Evolutionary conservation across 2,797 vertebrate species (phyloP).

Genomic region (Hyperoplus immaculatus): DNA sequence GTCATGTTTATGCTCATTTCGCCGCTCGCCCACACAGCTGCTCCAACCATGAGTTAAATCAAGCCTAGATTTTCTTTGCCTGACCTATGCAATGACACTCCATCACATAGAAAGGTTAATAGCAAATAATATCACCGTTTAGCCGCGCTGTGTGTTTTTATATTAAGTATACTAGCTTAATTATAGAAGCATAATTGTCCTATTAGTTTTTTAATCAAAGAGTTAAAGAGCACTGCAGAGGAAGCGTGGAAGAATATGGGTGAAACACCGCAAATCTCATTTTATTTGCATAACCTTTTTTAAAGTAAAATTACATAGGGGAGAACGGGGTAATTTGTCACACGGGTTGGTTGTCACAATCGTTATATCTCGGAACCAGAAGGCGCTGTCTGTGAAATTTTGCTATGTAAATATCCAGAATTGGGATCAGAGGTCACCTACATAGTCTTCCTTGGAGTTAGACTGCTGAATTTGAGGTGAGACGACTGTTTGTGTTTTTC

Average conservation of each 20-base stretch:
- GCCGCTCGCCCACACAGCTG: slow-evolving; percentile 60
- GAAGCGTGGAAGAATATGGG: neutral
- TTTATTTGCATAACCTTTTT: slow-evolving; percentile 4
- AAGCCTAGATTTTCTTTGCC: slow-evolving; percentile 41
- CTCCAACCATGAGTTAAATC: slow-evolving; percentile 52
- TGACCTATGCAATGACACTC: slow-evolving; percentile 50
- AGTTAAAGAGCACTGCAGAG: slow-evolving; percentile 10
- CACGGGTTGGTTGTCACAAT: too few species aligned
- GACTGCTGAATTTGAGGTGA: too few species aligned
- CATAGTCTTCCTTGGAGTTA: too few species aligned
- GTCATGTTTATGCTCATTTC: slow-evolving; percentile 71
- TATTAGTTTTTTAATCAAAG: slow-evolving; percentile 1
- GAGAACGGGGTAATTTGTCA: too few species aligned
- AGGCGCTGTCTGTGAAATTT: too few species aligned
- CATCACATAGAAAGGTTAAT: slow-evolving; percentile 46
- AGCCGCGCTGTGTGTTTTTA: slow-evolving; percentile 19
- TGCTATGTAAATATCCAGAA: too few species aligned
- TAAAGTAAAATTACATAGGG: slow-evolving; percentile 11
- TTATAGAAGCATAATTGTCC: slow-evolving; percentile 28
- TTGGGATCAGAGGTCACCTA: too few species aligned
- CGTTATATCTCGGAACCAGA: too few species aligned
- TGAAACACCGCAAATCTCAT: neutral
- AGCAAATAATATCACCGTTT: slow-evolving; percentile 28
- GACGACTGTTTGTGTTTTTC: too few species aligned
- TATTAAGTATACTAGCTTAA: neutral